Percentiles rank a stretch among this genome's conserved stretches.
Conservation (phyloP, 2,888 invertebrate genomes). For the Hyppa rectilinea region DNA sequence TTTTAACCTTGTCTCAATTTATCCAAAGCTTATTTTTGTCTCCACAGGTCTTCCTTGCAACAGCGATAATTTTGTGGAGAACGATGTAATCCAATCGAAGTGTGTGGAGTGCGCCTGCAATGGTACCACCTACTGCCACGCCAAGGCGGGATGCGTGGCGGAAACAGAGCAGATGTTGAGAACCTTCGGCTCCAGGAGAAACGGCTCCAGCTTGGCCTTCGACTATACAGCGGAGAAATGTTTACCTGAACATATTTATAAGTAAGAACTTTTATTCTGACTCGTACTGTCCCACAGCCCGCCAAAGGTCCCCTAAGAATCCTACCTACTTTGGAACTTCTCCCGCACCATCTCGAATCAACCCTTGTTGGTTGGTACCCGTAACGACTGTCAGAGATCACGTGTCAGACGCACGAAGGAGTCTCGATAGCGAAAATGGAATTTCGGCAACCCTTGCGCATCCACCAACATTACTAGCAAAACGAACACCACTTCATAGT, state of each 20-base stretch:
- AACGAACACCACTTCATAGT: no score
- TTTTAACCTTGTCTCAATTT: no score
- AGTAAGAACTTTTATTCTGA: conserved; percentile 64
- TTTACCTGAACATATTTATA: conserved; percentile 73
- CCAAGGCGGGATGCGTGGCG: conserved; percentile 57
- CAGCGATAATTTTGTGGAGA: conserved; percentile 24
- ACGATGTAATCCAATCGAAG: conserved; percentile 35
- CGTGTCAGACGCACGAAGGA: no score
- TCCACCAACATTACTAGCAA: no score
- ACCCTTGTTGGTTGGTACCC: no score
- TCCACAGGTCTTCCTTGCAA: conserved; percentile 51
- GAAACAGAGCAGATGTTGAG: conserved; percentile 41
- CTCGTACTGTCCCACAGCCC: not conserved
- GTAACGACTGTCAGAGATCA: no score
- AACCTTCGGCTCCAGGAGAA: conserved; percentile 13
- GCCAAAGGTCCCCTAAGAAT: not conserved
- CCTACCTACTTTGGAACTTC: no score
- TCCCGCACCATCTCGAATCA: not conserved
- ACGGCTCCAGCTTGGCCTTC: conserved; percentile 54
- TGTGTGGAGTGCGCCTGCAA: conserved; percentile 72
- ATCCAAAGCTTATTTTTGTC: not conserved
- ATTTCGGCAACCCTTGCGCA: no score
- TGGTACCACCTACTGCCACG: conserved; percentile 57
- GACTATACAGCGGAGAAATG: conserved; percentile 70
- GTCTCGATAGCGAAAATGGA: no score